Conservation (phyloP, 2,888 invertebrate species). For the Acleris laterana region DNA sequence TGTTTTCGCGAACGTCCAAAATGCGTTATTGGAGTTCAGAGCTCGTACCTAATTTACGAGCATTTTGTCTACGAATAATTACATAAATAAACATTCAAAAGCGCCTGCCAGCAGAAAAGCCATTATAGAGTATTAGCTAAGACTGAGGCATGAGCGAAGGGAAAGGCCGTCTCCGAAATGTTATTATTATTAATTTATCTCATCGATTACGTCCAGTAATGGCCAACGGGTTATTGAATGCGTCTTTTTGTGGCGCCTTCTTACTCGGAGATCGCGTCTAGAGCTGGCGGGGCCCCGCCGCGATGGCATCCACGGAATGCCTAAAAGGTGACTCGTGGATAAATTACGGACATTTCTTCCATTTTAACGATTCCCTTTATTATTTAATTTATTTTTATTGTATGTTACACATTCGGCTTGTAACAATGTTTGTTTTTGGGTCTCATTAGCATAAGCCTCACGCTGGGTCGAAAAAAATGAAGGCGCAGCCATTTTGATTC, state of each 20-base stretch:
- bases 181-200: constrained; percentile 82
- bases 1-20: too few relatives aligned
- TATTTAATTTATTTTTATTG: constrained; percentile 84
- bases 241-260: constrained; percentile 84
- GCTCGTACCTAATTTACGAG: too few relatives aligned
- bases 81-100: neutral
- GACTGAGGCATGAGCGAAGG: constrained; percentile 10
- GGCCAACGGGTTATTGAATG: constrained; percentile 81
- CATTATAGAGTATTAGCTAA: constrained; percentile 7
- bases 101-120: neutral
- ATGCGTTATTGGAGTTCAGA: too few relatives aligned
- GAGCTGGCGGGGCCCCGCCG: constrained; percentile 77
- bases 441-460: constrained; percentile 81
- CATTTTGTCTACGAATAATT: neutral
- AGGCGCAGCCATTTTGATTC: constrained; percentile 70
- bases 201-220: constrained; percentile 81
- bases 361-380: constrained; percentile 84
- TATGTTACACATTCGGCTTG: constrained; percentile 83
- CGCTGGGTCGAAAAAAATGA: constrained; percentile 67
- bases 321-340: constrained; percentile 84
- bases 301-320: constrained; percentile 81
- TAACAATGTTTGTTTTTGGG: constrained; percentile 84
- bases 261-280: constrained; percentile 80
- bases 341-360: constrained; percentile 83
- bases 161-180: constrained; percentile 58